Base-by-base conservation (phyloP, 2,888 invertebrate species). In the Torymus texanus region DNA sequence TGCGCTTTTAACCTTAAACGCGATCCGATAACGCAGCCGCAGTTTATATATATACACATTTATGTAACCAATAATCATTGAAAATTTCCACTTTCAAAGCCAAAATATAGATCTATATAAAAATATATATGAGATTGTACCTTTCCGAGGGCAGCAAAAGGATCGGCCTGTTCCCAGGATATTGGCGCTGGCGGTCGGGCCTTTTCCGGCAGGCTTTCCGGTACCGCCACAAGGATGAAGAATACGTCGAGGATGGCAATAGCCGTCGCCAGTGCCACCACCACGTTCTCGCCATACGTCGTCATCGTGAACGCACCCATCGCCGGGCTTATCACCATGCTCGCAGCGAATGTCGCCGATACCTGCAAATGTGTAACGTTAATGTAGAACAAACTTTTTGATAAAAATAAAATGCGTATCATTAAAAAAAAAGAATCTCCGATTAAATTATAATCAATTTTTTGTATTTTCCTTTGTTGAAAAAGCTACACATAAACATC, bases 311-410 rank as follows among this genome's bases (percentile, higher is more conserved):
- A 96, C 80, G 96, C 95, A 77, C 99, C 99, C 75, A 99, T 92
- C 2, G 99, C 98, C 13, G 99, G 99, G 81, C 98, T 98, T 84
- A 99, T 98, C 67, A 99, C 98, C 94, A 99, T 95, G 90, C 98
- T 98, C 83, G 99, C 99, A 16, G 99, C 99, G 92, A 99, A 99
- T 77, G 99, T 99, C 50, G 99, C 99, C 29, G 98, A 98, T n/a
- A 95, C 94, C 92, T 92, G 78, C 56, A 82, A 80, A 73, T 0
- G n/a, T 55, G 73, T 14, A 55, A 21, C 70, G 12, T 51, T 16
- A 59, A 16, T 2, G 12, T 24, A 14, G 56, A 59, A 51, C 3
- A 41, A 18, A 3, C 14, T 24, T 21, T 24, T 21, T 29, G 29
- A 29, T 5, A 29, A 29, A 29, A 29, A 29, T 29, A 2, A 21